Base-by-base conservation (phyloP, 2,113 vertebrate species). In the Anser brachyrhynchus region DNA sequence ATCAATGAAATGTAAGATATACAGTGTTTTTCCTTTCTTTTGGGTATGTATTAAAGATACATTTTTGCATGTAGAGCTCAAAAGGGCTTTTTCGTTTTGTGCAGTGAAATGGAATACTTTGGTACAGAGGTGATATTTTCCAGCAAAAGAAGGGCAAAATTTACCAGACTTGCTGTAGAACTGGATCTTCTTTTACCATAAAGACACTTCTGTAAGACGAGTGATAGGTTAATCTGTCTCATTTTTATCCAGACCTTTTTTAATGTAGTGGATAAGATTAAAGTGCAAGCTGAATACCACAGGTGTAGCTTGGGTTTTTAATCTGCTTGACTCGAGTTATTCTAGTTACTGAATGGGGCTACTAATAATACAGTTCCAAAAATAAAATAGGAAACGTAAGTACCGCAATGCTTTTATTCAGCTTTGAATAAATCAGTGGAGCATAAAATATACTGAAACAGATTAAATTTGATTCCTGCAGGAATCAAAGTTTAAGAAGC, bases 401-500 rank as follows among this genome's bases (percentile, higher is more conserved):
- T 95, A 57, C 57, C 77, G 84, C 75, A 88, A 81, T 89, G 77
- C 72, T 95, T 96, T 58, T 93, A 79, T 95, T 95, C 94, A 87
- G 65, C 55, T 94, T 84, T 91, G 51, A 59, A 69, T 75, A 88
- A 81, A 43, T 90, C 77, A 71, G 49, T 70, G 55, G 49, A 85
- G 87, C 87, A 91, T 92, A 90, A 91, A 96, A 94, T 94, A 80
- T 66, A 92, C 71, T 89, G 77, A 83, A 87, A 91, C 70, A 82
- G 92, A 95, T 95, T 95, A 96, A 93, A 91, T 95, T 94, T 92
- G 65, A 88, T 91, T 96, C 87, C 72, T 81, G 43, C 52, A 75
- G 92, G 89, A 93, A 87, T 82, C 64, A 33, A 64, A 92, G 74
- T 91, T 82, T 82, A 59, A 58, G 75, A 86, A 96, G 75, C 57